phyloP scores from a whole-genome alignment of 1,140 invertebrate species.

The Drosophila athabasca region DNA sequence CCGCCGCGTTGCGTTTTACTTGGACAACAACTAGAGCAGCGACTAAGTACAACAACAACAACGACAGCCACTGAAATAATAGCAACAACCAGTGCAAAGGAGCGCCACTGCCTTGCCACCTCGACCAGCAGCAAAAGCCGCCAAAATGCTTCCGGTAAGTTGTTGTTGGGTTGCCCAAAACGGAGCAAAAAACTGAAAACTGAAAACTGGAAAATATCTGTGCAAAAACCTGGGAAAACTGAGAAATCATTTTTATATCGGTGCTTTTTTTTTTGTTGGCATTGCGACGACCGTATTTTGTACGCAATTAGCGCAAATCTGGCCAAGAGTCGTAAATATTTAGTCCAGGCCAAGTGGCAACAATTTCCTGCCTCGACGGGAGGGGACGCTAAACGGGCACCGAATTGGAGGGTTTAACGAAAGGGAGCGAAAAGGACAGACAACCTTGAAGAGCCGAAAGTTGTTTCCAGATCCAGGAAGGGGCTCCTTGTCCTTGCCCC shows the following conservation, averaged over 20 bases:
- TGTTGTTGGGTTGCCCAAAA: conserved; percentile 26
- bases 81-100: conserved; percentile 32
- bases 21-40: conserved; percentile 13
- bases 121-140: conserved; percentile 60
- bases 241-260: conserved; percentile 47
- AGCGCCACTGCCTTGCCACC: conserved; percentile 45
- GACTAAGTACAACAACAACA: conserved; percentile 1
- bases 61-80: conserved; percentile 17
- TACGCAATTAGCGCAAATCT: conserved; percentile 55
- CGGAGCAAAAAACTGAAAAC: conserved; percentile 1
- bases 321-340: conserved; percentile 37
- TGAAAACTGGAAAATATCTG: conserved; percentile 19
- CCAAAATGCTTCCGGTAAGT: conserved; percentile 79
- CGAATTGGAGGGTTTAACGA: neutral
- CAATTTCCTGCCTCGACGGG: conserved; percentile 22
- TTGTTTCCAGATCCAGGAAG: too few species aligned
- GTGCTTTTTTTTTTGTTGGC: conserved; percentile 22
- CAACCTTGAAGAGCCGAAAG: too few species aligned
- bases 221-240: conserved; percentile 28
- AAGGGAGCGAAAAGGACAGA: neutral
- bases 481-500: too few species aligned
- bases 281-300: conserved; percentile 24
- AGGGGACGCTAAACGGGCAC: too few species aligned
- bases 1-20: conserved; percentile 49
- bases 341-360: conserved; percentile 6